Evolutionary conservation across 2,797 vertebrate genomes (phyloP).

Genomic region (Enteromius thamalakanensis): DNA sequence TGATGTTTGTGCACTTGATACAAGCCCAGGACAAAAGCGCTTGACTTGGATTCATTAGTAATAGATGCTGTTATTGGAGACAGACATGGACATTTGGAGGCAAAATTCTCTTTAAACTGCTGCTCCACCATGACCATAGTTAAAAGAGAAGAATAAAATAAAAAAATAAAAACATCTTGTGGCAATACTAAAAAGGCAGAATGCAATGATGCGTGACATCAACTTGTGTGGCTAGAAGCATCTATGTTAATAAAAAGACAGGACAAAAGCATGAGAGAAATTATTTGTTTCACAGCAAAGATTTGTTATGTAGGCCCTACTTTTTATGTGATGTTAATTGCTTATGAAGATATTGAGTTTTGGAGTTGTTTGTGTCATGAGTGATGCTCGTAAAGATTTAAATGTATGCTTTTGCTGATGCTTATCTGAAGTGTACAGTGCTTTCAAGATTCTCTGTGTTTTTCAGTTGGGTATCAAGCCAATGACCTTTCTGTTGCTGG

Average conservation of each 20-base stretch:
- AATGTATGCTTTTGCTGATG: neutral
- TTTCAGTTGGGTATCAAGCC: neutral
- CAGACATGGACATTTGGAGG: slow-evolving; percentile 32
- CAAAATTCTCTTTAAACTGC: slow-evolving; percentile 15
- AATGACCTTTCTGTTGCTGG: neutral
- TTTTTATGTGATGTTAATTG: neutral
- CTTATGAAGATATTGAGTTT: neutral
- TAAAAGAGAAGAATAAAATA: neutral
- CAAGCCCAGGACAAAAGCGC: slow-evolving; percentile 57
- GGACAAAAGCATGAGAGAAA: neutral
- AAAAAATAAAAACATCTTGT: neutral
- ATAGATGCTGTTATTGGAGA: slow-evolving; percentile 51
- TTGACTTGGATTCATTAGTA: slow-evolving; percentile 60
- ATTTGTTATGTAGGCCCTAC: neutral
- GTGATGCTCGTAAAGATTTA: neutral
- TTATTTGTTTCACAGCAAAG: neutral
- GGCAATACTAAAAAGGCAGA: neutral
- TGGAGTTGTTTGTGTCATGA: neutral
- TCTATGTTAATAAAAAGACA: no score
- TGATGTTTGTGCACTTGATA: slow-evolving; percentile 63
- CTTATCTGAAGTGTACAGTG: neutral
- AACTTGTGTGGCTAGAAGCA: neutral
- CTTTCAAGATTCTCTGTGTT: neutral
- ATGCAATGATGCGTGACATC: neutral
- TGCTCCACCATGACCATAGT: neutral